These are phyloP conservation scores for Mercenaria mercenaria DNA, from an alignment of 1,140 invertebrate species.

Conservation along the genomic window DNA sequence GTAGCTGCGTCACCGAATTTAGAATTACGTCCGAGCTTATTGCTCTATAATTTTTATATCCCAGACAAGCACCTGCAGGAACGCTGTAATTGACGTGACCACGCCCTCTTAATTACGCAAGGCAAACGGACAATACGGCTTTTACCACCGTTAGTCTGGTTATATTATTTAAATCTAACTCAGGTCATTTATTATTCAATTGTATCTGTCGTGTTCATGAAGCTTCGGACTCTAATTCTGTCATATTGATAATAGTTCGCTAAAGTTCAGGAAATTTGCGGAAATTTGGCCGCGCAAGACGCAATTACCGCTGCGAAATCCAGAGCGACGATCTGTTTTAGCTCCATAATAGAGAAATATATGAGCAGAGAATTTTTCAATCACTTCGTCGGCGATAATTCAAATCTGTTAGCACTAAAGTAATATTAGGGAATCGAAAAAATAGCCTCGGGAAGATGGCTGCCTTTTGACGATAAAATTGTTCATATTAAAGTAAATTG, in stretches of 20 bases:
- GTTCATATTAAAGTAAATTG: constrained; percentile 65
- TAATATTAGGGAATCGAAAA: constrained; percentile 57
- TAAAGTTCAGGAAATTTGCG: constrained; percentile 52
- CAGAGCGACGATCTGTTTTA: constrained; percentile 37
- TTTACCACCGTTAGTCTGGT: neutral
- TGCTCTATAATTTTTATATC: neutral
- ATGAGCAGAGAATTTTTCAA: constrained; percentile 44
- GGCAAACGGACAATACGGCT: constrained; percentile 25
- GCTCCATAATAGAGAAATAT: constrained; percentile 54
- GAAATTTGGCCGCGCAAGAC: constrained; percentile 57
- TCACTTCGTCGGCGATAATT: constrained; percentile 16
- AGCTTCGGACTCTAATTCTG: constrained; percentile 24
- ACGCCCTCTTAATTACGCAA: constrained; percentile 50
- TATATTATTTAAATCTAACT: constrained; percentile 27
- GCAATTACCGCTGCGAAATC: constrained; percentile 8
- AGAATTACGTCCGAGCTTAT: constrained; percentile 26
- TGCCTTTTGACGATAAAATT: constrained; percentile 65
- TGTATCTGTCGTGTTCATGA: constrained; percentile 29
- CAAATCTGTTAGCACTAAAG: constrained; percentile 52
- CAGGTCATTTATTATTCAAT: constrained; percentile 63
- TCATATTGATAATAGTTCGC: constrained; percentile 19
- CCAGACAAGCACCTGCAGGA: constrained; percentile 49
- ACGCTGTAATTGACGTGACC: constrained; percentile 12
- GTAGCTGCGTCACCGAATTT: neutral
- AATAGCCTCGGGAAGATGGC: constrained; percentile 38